Base-by-base conservation (phyloP, 35 echinoderm and acorn worm genomes). In the Apostichopus californicus region DNA sequence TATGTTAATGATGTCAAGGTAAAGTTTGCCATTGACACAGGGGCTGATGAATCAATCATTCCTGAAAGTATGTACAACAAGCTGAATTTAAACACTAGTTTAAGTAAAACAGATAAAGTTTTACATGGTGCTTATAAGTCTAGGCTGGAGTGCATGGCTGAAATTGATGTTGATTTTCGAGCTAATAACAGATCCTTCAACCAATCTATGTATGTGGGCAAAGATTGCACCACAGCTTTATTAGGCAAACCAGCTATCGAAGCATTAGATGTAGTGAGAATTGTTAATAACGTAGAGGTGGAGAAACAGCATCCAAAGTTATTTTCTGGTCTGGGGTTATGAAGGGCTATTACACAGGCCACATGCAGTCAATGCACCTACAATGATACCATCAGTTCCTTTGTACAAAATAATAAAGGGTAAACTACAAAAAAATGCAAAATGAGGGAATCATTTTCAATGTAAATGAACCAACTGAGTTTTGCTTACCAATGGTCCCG, bases 401-500 rank as follows among this genome's bases (percentile, higher is more conserved):
- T 25, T 25, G 24, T 25, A 25, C 24, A 25, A 25, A 25, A 25
- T 25, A 25, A 25, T 25, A 25, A 25, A 25, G 24, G 24, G 24
- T 25, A 25, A 25, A 25, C 24, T 25, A 25, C 24, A 25, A 25
- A 25, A 25, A 25, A 25, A 0, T 25, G 24, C 24, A 25, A 25
- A 25, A 25, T 25, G 24, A 25, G 24, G 24, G 24, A 25, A 25
- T 25, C 24, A 25, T 25, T 25, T 25, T 25, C 24, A 25, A 25
- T 0, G 24, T 25, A 25, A 25, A 25, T 10, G 57, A 59, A 10
- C 57, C 57, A 8, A 59, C 57, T 10, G 57, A 59, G 57, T 58
- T n/a, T 57, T 63, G 90, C 81, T 12, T 26, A 92, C 58, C 81
- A 55, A 59, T 59, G 23, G 79, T 92, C 55, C 8, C 55, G 58